Percentiles rank a stretch among this genome's conserved stretches.
Evolutionary conservation across 2,113 vertebrate genomes (phyloP).

Genomic region (Ctenodactylus gundi): DNA sequence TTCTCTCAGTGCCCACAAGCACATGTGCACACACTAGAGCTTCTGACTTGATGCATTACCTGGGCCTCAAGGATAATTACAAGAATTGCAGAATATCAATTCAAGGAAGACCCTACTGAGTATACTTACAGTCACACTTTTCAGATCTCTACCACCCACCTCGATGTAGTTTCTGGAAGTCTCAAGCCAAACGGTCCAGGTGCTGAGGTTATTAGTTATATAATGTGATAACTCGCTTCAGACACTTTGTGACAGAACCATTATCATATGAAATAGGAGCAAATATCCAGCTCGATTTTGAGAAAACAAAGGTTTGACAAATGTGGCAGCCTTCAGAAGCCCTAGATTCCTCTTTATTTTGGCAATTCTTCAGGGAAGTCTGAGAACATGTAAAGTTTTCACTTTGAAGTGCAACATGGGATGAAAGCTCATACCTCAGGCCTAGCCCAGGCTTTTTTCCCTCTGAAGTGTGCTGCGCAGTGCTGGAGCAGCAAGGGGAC

Average conservation of each 20-base stretch:
- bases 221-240: not conserved
- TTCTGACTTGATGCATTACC: not conserved
- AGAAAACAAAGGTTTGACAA: not conserved
- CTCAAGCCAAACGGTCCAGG: not conserved
- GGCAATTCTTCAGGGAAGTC: not conserved
- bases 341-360: not conserved
- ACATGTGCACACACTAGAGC: not conserved
- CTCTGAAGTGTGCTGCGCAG: not conserved
- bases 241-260: not conserved
- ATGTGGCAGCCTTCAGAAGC: not conserved
- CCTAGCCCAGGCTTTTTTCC: not conserved
- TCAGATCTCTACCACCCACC: not conserved
- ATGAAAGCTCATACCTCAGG: not conserved
- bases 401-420: not conserved
- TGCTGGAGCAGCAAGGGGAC: not conserved
- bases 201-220: not conserved
- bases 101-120: not conserved
- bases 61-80: not conserved
- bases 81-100: not conserved
- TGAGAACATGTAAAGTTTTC: not conserved
- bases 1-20: not conserved
- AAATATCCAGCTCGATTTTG: not conserved
- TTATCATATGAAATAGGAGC: not conserved
- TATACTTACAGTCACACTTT: not conserved
- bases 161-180: not conserved